Evolutionary conservation across 2,113 vertebrate species (phyloP).

Genomic region (Theristicus caerulescens): DNA sequence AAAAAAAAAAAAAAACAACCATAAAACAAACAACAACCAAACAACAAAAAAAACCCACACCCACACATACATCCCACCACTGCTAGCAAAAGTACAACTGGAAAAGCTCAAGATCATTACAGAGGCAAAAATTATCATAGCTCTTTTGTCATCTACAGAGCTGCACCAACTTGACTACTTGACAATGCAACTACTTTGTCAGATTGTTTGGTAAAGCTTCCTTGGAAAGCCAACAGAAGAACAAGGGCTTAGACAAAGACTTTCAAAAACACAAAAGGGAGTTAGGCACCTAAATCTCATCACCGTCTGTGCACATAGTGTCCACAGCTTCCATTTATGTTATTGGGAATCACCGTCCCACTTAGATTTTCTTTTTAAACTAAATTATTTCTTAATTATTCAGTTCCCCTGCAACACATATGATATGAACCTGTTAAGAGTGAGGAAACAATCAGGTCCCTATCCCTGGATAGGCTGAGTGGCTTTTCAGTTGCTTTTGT

Average conservation of each 20-base stretch:
- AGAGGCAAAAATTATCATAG: background rate
- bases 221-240: background rate
- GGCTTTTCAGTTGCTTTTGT: background rate
- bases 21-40: background rate
- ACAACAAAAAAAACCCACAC: background rate
- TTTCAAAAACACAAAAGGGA: background rate
- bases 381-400: background rate
- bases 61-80: background rate
- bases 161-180: background rate
- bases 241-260: background rate
- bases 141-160: background rate
- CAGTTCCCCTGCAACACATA: background rate
- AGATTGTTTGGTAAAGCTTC: background rate
- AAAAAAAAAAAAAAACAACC: background rate
- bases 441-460: background rate
- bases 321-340: background rate
- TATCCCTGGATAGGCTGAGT: background rate
- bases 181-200: background rate
- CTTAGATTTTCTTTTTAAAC: background rate
- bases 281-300: background rate
- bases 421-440: background rate
- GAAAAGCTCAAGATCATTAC: background rate
- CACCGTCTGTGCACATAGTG: background rate
- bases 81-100: background rate
- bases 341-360: background rate